Percentiles rank a stretch among this genome's conserved stretches.
These are phyloP conservation scores for Clistopyga incitator DNA, from an alignment of 2,888 invertebrate genomes.

Conservation along the genomic window DNA sequence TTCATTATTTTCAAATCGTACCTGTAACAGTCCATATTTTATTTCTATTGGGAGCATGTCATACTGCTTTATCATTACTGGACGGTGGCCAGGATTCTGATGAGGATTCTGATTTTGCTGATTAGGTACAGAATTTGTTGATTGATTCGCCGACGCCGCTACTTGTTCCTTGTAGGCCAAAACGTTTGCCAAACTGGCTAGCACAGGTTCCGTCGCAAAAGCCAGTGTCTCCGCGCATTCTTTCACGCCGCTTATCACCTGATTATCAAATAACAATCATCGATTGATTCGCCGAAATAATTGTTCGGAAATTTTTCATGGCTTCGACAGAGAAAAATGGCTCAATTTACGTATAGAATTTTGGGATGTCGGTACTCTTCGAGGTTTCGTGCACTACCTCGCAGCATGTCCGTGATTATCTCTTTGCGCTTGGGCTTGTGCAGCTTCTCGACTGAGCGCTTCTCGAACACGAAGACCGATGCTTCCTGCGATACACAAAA, in stretches of 20 bases:
- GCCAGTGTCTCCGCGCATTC: slow-evolving; percentile 95
- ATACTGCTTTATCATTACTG: slow-evolving; percentile 91
- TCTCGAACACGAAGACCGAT: slow-evolving; percentile 97
- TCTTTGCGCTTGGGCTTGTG: slow-evolving; percentile 97
- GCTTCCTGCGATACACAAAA: slow-evolving; percentile 89
- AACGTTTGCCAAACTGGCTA: slow-evolving; percentile 95
- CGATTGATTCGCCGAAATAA: not conserved
- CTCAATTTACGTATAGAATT: slow-evolving; percentile 86
- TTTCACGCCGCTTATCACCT: slow-evolving; percentile 85
- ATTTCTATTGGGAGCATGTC: slow-evolving; percentile 96
- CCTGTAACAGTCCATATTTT: slow-evolving; percentile 97
- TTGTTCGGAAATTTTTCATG: not conserved
- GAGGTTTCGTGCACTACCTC: slow-evolving; percentile 91
- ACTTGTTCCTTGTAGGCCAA: slow-evolving; percentile 91
- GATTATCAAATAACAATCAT: not conserved
- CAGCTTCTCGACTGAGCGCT: slow-evolving; percentile 95
- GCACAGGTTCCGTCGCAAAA: slow-evolving; percentile 96
- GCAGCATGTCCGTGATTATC: slow-evolving; percentile 94
- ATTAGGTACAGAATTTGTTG: slow-evolving; percentile 78
- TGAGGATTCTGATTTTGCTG: slow-evolving; percentile 68
- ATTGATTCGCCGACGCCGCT: slow-evolving; percentile 77
- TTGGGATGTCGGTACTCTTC: slow-evolving; percentile 95
- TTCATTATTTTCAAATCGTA: not conserved
- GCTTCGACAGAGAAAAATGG: not conserved
- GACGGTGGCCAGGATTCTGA: slow-evolving; percentile 82